Conservation (phyloP, 92 coral and sea anemone genomes). For the Epizoanthus illoricatus region DNA sequence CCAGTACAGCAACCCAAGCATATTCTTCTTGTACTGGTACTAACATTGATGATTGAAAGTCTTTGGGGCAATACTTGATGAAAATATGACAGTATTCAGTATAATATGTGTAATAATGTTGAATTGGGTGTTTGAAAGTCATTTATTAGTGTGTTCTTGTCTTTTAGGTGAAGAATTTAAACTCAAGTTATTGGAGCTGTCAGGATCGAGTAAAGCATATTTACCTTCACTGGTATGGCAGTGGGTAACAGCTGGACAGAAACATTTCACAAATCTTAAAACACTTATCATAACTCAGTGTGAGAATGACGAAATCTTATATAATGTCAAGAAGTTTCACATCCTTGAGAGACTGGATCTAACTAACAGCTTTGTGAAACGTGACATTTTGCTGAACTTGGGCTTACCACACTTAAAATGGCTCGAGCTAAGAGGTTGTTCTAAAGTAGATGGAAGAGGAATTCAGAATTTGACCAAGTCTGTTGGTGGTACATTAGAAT, state of each 20-base stretch:
- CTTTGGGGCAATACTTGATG: no score
- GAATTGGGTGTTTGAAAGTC: no score
- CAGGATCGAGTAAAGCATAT: background rate
- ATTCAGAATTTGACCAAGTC: background rate
- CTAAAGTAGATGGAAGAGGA: conserved; percentile 1
- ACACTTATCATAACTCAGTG: conserved; percentile 4
- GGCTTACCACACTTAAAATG: background rate
- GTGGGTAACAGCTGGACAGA: background rate
- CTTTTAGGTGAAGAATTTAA: conserved; percentile 2
- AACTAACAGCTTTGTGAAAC: background rate
- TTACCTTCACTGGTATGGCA: background rate
- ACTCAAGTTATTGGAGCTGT: conserved; percentile 22
- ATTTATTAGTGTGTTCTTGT: background rate
- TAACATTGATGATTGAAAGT: no score
- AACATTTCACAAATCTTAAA: conserved; percentile 5
- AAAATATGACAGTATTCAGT: no score
- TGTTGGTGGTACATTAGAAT: conserved; percentile 23
- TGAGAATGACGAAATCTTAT: background rate
- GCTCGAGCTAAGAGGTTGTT: conserved; percentile 27
- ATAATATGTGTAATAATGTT: no score
- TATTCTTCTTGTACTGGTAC: no score
- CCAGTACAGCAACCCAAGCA: no score
- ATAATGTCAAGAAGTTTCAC: background rate
- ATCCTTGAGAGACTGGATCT: conserved; percentile 23
- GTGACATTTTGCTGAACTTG: background rate